A percentile compares a stretch with the other conserved stretches of the same genome.
Evolutionary conservation across 2,113 vertebrate species (phyloP).

Genomic region (Lampris incognitus): DNA sequence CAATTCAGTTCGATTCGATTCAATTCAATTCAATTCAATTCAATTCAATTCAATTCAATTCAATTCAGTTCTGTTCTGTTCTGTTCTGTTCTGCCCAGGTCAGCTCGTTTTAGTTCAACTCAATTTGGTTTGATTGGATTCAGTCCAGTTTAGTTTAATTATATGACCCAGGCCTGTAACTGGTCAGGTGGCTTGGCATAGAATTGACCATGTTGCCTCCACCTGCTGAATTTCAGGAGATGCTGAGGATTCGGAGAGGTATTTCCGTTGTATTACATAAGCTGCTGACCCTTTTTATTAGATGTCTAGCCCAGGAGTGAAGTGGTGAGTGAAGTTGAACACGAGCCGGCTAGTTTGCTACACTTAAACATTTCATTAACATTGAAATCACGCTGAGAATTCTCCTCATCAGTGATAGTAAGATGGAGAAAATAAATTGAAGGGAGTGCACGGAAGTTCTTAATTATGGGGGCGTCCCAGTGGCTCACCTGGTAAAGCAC

Average conservation of each 20-base stretch:
- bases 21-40: no score
- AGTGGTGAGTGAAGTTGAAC: background rate
- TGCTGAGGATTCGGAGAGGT: constrained; percentile 13
- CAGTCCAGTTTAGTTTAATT: background rate
- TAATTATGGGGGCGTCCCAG: no score
- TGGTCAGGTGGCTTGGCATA: constrained; percentile 56
- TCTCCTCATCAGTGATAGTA: no score
- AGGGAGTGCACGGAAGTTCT: background rate
- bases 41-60: no score
- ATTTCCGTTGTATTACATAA: constrained; percentile 9
- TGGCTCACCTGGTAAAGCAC: no score
- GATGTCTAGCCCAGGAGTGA: background rate
- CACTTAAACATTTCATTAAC: no score
- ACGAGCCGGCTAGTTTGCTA: background rate
- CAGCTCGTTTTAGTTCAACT: no score
- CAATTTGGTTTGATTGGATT: no score
- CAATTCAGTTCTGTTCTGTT: no score
- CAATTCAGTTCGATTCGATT: no score
- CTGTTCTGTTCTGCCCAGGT: no score
- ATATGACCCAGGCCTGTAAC: background rate
- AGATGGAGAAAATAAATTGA: background rate
- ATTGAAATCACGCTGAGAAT: no score
- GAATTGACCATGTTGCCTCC: constrained; percentile 37
- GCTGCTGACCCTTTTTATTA: background rate
- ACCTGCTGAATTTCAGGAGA: constrained; percentile 34